Evolutionary conservation across 2,888 invertebrate genomes (phyloP).

Genomic region (Sabatieria punctata): DNA sequence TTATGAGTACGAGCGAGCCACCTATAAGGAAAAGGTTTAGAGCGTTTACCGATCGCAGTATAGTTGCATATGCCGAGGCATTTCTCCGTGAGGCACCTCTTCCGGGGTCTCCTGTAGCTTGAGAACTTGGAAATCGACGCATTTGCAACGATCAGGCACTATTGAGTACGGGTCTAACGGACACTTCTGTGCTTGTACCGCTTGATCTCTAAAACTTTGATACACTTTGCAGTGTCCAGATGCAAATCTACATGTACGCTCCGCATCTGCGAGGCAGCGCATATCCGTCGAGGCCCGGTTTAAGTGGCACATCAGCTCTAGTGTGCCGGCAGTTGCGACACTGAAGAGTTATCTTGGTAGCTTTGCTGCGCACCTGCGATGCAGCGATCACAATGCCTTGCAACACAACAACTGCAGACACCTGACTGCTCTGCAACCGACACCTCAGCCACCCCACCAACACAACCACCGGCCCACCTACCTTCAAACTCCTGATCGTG

Average conservation of each 20-base stretch:
- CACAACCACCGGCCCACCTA: no score
- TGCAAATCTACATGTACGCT: conserved; percentile 43
- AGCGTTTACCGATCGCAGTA: conserved; percentile 66
- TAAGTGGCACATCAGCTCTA: conserved; percentile 69
- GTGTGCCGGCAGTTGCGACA: conserved; percentile 79
- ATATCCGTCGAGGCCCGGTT: conserved; percentile 89
- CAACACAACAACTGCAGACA: conserved; percentile 79
- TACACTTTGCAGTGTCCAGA: background rate
- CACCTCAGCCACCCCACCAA: no score
- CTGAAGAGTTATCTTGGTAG: conserved; percentile 81
- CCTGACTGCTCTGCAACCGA: conserved; percentile 86
- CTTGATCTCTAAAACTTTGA: conserved; percentile 54
- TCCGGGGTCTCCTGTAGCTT: conserved; percentile 88
- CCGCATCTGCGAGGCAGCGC: conserved; percentile 81
- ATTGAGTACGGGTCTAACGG: conserved; percentile 95
- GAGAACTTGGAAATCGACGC: conserved; percentile 93
- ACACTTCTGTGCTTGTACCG: conserved; percentile 65
- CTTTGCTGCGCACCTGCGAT: conserved; percentile 82
- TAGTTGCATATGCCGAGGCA: conserved; percentile 83
- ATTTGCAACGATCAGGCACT: conserved; percentile 87
- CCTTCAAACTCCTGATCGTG: no score
- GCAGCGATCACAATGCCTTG: conserved; percentile 88
- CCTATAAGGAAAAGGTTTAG: no score
- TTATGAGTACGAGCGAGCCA: no score
- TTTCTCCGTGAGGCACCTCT: conserved; percentile 83